Conservation (phyloP, 2,113 vertebrate genomes). For the Micronycteris hirsuta region DNA sequence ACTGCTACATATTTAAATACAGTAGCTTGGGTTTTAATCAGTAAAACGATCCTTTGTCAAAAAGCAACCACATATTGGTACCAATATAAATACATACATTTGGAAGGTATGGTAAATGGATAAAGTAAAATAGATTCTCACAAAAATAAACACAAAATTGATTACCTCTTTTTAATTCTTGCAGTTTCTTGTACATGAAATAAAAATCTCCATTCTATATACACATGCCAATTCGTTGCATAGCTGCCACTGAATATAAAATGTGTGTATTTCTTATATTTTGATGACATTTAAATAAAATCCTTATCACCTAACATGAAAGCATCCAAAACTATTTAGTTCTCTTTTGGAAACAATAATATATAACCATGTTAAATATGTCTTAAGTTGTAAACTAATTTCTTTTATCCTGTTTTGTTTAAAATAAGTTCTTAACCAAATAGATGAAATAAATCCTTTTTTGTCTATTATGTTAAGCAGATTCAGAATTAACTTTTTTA, state of each 20-base stretch:
- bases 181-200: not conserved
- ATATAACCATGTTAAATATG: not conserved
- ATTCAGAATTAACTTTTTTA: not conserved
- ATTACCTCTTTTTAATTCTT: not conserved
- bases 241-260: not conserved
- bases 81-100: not conserved
- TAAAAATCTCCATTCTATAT: not conserved
- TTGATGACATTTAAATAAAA: not conserved
- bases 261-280: not conserved
- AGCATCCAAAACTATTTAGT: not conserved
- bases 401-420: not conserved
- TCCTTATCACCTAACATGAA: not conserved
- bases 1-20: slow-evolving; percentile 77
- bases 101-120: not conserved
- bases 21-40: slow-evolving; percentile 79
- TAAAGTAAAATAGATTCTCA: not conserved
- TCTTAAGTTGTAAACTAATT: not conserved
- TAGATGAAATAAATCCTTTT: not conserved
- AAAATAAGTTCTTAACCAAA: not conserved
- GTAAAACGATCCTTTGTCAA: slow-evolving; percentile 73
- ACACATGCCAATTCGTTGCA: not conserved
- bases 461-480: not conserved
- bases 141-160: slow-evolving; percentile 11
- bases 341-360: not conserved
- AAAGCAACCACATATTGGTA: slow-evolving; percentile 41